A percentile compares a stretch with the other conserved stretches of the same genome.
Evolutionary conservation across 2,113 vertebrate genomes (phyloP).

Genomic region (Aramus guarauna): DNA sequence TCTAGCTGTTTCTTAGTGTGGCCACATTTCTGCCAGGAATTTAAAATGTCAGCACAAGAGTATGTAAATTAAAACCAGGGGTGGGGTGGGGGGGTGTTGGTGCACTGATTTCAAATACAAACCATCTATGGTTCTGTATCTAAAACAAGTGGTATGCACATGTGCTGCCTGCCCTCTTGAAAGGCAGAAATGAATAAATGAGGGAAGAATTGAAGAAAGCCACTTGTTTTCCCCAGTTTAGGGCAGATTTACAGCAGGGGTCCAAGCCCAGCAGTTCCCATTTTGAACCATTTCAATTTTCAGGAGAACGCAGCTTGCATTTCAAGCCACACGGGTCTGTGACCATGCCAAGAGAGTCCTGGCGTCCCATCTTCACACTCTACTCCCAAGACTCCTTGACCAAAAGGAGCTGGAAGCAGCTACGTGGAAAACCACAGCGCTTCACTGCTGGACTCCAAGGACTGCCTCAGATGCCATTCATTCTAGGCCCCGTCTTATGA

Average conservation of each 20-base stretch:
- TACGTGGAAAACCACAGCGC: background rate
- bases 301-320: background rate
- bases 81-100: background rate
- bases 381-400: background rate
- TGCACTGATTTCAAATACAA: slow-evolving; percentile 43
- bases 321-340: background rate
- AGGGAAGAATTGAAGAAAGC: background rate
- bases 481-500: background rate
- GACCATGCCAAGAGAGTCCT: background rate
- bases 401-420: background rate
- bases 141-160: background rate
- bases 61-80: slow-evolving; percentile 38
- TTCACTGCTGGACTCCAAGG: background rate
- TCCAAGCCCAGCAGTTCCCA: background rate
- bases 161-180: background rate
- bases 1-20: slow-evolving; percentile 55
- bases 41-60: slow-evolving; percentile 46
- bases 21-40: slow-evolving; percentile 61
- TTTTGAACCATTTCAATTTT: background rate
- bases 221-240: background rate
- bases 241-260: background rate
- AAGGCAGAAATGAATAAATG: background rate
- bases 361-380: background rate
- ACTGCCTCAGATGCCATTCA: background rate
- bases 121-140: background rate